phyloP scores from a whole-genome alignment of 2,113 vertebrate species.

The Gorsachius goisagi region DNA sequence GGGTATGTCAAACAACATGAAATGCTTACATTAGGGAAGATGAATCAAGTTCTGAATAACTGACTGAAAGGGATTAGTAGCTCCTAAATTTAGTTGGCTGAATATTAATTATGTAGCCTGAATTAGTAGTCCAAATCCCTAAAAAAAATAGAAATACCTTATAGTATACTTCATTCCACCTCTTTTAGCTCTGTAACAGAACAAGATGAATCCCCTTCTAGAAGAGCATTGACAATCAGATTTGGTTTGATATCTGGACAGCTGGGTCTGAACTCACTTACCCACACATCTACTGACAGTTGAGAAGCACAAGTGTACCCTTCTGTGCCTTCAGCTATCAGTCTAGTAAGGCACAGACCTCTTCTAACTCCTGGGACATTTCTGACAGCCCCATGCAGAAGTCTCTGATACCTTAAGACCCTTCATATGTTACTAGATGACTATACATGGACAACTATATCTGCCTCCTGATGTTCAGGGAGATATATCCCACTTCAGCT shows the following conservation, averaged over 20 bases:
- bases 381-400: background rate
- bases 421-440: background rate
- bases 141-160: background rate
- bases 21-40: background rate
- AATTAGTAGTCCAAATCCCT: background rate
- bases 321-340: background rate
- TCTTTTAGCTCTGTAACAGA: background rate
- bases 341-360: background rate
- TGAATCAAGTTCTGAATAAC: background rate
- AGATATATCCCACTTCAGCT: background rate
- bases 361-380: background rate
- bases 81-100: background rate
- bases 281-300: background rate
- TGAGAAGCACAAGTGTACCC: background rate
- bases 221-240: background rate
- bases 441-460: background rate
- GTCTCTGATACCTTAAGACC: background rate
- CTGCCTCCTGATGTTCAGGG: background rate
- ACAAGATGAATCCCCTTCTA: background rate
- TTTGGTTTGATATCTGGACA: background rate
- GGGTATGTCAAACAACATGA: background rate
- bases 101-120: background rate
- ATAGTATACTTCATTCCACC: background rate
- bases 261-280: background rate
- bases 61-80: background rate